phyloP scores from a whole-genome alignment of 2,797 vertebrate species.

The Anguilla obscura region DNA sequence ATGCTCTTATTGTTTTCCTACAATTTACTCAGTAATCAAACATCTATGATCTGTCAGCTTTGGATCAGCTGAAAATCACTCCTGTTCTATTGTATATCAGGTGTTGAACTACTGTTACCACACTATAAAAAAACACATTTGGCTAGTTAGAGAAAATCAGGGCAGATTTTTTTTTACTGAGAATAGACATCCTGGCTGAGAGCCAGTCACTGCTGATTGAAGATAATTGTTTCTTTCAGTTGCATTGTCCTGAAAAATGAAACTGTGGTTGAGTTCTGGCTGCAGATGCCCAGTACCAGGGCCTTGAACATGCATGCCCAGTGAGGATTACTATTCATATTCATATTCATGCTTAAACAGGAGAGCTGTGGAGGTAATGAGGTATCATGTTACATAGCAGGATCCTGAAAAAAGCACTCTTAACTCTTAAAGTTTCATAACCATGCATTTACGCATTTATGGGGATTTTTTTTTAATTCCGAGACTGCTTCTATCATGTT shows the following conservation, averaged over 20 bases:
- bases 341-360: slow-evolving; percentile 16
- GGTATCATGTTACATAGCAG: not conserved
- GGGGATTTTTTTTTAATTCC: not conserved
- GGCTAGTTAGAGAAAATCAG: slow-evolving; percentile 22
- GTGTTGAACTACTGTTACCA: slow-evolving; percentile 51
- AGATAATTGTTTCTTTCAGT: slow-evolving; percentile 25
- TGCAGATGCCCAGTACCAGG: not conserved
- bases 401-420: not conserved
- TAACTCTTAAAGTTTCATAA: not conserved
- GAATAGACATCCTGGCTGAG: slow-evolving; percentile 5
- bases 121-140: slow-evolving; percentile 52
- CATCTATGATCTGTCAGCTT: not conserved
- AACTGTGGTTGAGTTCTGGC: slow-evolving; percentile 17
- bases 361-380: not conserved
- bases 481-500: not conserved
- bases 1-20: not conserved
- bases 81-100: slow-evolving; percentile 53
- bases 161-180: slow-evolving; percentile 35
- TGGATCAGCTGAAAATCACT: slow-evolving; percentile 34
- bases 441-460: not conserved
- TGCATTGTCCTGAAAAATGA: slow-evolving; percentile 18
- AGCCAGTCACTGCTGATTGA: slow-evolving; percentile 21
- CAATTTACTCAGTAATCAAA: not conserved
- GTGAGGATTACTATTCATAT: slow-evolving; percentile 4
- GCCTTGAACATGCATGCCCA: slow-evolving; percentile 13